Evolutionary conservation across 2,888 invertebrate species (phyloP), one percentile per base, ranked within the genome.

Genomic region (Malthinus seriepunctatus): DNA sequence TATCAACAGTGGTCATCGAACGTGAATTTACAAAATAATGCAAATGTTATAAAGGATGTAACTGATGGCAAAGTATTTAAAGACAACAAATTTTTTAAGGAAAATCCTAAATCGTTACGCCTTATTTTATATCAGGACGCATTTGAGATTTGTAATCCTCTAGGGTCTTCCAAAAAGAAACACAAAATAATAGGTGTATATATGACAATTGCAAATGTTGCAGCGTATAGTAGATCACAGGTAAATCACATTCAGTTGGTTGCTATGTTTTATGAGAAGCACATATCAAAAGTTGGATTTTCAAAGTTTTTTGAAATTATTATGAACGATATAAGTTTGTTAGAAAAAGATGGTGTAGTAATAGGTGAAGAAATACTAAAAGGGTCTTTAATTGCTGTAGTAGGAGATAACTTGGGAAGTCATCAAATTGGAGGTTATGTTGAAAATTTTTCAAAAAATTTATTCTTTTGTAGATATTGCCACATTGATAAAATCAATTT

Each of bases 111-210:
- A 10, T 32, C 57, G 11, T 9, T 65, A 23, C 45, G 56, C 57
- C 57, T 72, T n/a, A 68, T 72, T 44, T 42, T 73, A 10, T 73
- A 66, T 62, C 71, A 72, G 62, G 71, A 72, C 64, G 66, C 66
- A 7, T 70, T 73, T 56, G 70, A 73, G 58, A 11, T 69, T 34
- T 71, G 72, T 12, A 72, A 73, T 61, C 71, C 71, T 10, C 45
- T 73, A 10, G 71, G 72, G 8, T 60, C 69, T 1, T 63, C 70
- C 6, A 70, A 60, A 62, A 65, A 58, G 53, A 71, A 69, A 44
- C 64, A 73, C 48, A 72, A 71, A 67, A 38, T 73, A 14, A 42
- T 69, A 37, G 71, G 67, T 10, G 44, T 74, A 32, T 74, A 72
- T 48, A 66, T 71, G 64, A 60, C 55, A 10, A 14, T 71, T 5